Evolutionary conservation across 1,140 invertebrate species (phyloP).

Genomic region (Augochlora pura): DNA sequence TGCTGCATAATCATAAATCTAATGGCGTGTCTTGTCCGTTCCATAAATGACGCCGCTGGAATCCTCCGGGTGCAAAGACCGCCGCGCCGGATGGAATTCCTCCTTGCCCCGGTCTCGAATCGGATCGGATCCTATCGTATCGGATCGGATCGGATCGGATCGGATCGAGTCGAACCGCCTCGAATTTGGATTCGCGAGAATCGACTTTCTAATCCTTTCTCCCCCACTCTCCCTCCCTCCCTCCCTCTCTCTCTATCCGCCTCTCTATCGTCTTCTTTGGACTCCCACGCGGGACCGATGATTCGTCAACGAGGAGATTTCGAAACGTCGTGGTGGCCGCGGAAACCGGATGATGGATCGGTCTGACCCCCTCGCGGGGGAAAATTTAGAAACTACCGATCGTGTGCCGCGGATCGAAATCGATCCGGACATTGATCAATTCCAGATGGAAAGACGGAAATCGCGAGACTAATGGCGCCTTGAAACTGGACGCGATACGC

Average conservation of each 20-base stretch:
- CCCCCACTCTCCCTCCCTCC: too few species aligned
- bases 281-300: conserved; percentile 30
- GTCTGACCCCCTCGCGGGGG: background rate
- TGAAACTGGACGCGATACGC: background rate
- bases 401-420: background rate
- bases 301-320: background rate
- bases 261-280: background rate
- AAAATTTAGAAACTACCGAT: background rate
- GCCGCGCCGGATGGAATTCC: conserved; percentile 14
- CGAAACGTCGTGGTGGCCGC: conserved; percentile 7
- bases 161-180: conserved; percentile 18
- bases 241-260: background rate
- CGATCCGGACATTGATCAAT: background rate
- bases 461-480: background rate
- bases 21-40: conserved; percentile 53
- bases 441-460: background rate
- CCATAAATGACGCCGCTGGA: conserved; percentile 49
- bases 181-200: conserved; percentile 39
- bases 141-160: background rate
- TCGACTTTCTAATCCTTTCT: conserved; percentile 27
- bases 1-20: conserved; percentile 54
- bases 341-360: background rate
- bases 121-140: background rate
- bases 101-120: background rate
- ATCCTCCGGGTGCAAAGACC: conserved; percentile 52